Base-by-base conservation (phyloP, 2,888 invertebrate species). In the Terebella lapidaria region DNA sequence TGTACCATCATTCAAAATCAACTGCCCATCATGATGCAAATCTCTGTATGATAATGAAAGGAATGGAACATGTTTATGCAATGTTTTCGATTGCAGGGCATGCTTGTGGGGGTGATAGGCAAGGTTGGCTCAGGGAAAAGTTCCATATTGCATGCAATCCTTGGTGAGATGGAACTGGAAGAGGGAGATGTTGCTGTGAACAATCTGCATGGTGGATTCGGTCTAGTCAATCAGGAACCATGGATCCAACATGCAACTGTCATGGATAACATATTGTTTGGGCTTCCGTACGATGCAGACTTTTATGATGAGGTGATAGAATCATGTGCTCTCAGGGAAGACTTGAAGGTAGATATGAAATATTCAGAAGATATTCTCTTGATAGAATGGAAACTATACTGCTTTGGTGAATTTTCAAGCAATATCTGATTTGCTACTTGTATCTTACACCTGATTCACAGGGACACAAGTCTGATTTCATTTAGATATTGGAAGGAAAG, bases 191-290 rank as follows among this genome's bases (percentile, higher is more conserved):
- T 68, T 20, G 64, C 70, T 52, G 67, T 77, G n/a, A 15, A 54
- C n/a, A 28, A 46, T 46, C n/a, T 58, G 4, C 5, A 18, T 3
- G 57, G 65, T 27, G 78, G 79, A 0, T 77, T 78, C 66, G 77
- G 76, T 72, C 90, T 93, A 0, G 86, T 89, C 0, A 65, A 72
- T 18, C 96, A 97, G 83, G 89, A 88, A 66, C 87, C 94, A 0
- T 99, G 96, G 96, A 83, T 99, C 54, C 90, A 94, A 72, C 86
- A 92, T 56, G 93, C 91, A 42, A 91, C 92, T 0, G 86, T 99
- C 53, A 85, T 90, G 55, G 92, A 94, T 60, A 99, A 97, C 78
- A 94, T 99, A 69, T 83, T 96, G 35, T 96, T 96, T 83, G 96
- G 95, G 0, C 87, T 87, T 71, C 84, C 87, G 0, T 93, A 88